phyloP scores from a whole-genome alignment of 2,797 vertebrate genomes.

The Ciconia nigra region DNA sequence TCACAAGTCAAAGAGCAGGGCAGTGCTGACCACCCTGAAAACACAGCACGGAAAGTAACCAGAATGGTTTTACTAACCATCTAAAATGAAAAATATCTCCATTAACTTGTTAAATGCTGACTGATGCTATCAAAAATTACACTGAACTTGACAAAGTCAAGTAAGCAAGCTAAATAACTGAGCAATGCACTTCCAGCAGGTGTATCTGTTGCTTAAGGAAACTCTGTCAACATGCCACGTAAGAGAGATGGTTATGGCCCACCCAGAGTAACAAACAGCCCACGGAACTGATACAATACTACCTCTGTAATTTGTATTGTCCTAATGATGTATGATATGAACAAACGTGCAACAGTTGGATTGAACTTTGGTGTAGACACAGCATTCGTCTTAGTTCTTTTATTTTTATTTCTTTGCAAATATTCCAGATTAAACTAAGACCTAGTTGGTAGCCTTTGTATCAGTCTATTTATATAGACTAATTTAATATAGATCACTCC shows the following conservation, averaged over 20 bases:
- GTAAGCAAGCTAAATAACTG: neutral
- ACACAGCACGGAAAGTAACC: neutral
- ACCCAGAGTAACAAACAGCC: neutral
- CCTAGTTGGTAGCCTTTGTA: neutral
- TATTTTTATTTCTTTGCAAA: neutral
- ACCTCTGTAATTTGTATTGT: neutral
- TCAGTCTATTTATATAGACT: neutral
- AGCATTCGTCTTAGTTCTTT: neutral
- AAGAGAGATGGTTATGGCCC: neutral
- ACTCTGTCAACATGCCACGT: neutral
- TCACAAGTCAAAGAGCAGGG: neutral
- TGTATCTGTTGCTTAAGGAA: neutral
- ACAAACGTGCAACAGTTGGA: neutral
- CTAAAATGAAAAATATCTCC: neutral
- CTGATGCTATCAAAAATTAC: neutral
- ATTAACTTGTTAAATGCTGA: neutral
- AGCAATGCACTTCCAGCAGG: neutral
- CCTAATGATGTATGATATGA: neutral
- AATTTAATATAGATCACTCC: neutral
- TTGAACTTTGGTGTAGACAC: neutral
- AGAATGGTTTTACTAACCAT: neutral
- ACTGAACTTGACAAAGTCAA: neutral
- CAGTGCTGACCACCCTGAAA: neutral
- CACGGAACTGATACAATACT: neutral
- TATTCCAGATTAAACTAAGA: neutral